phyloP scores from a whole-genome alignment of 2,797 vertebrate species.

The Vireo griseus region DNA sequence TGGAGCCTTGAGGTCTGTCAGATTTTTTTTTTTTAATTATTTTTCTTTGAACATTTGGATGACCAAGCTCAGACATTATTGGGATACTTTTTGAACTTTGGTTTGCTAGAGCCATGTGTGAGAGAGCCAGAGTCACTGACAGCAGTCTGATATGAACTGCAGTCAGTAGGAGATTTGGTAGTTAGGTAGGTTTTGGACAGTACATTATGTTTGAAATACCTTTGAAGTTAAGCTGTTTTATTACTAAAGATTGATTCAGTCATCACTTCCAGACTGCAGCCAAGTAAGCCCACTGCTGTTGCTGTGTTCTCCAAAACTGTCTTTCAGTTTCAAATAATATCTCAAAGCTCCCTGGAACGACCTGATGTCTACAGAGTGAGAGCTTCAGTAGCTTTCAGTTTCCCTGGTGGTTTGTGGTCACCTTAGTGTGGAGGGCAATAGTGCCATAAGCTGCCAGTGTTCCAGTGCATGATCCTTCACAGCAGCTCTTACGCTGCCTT shows the following conservation, averaged over 20 bases:
- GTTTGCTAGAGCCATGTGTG: neutral
- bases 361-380: neutral
- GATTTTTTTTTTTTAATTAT: neutral
- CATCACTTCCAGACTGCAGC: neutral
- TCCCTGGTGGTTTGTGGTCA: neutral
- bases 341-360: neutral
- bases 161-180: neutral
- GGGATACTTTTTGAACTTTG: neutral
- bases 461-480: accelerated
- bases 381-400: neutral
- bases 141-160: neutral
- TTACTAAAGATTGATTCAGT: neutral
- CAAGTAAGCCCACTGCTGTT: neutral
- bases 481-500: accelerated
- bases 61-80: neutral
- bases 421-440: neutral
- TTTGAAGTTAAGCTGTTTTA: neutral
- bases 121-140: neutral
- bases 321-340: neutral
- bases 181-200: neutral
- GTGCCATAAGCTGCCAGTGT: neutral
- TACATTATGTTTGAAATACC: neutral
- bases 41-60: neutral
- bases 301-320: neutral
- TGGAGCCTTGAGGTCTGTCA: neutral